Percentiles rank a stretch among this genome's conserved stretches.
Conservation (phyloP, 2,888 invertebrate species). For the Blastobasis adustella region DNA sequence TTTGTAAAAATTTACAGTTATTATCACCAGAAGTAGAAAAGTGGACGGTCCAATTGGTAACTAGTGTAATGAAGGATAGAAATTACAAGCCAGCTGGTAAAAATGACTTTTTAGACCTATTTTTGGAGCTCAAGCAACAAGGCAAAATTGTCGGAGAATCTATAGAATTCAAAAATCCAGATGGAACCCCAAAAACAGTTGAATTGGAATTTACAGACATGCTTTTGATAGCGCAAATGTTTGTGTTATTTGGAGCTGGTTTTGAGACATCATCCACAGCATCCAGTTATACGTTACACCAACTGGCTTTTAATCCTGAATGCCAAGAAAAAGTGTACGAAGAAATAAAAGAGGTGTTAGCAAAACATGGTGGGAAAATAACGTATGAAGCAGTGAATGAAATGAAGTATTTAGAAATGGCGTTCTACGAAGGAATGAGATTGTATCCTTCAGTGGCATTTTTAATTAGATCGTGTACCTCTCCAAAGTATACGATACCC, state of each 20-base stretch:
- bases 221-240: constrained; percentile 55
- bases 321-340: constrained; percentile 54
- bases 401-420: constrained; percentile 56
- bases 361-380: constrained; percentile 43
- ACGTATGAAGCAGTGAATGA: constrained; percentile 57
- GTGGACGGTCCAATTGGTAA: constrained; percentile 39
- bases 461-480: constrained; percentile 47
- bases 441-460: constrained; percentile 58
- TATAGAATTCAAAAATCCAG: constrained; percentile 38
- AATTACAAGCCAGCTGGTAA: constrained; percentile 48
- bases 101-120: constrained; percentile 59
- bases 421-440: constrained; percentile 56
- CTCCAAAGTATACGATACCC: constrained; percentile 50
- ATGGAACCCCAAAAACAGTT: constrained; percentile 45
- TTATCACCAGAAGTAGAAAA: constrained; percentile 41
- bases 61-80: constrained; percentile 39
- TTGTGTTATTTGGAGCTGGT: constrained; percentile 66
- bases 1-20: constrained; percentile 45
- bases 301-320: constrained; percentile 59
- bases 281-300: constrained; percentile 63
- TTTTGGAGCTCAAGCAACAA: constrained; percentile 49
- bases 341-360: constrained; percentile 54
- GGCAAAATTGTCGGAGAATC: constrained; percentile 55
- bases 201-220: constrained; percentile 46
- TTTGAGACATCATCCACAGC: constrained; percentile 70